These are phyloP conservation scores for Zosterops pallidus DNA, from an alignment of 2,113 vertebrate genomes.

Conservation along the genomic window DNA sequence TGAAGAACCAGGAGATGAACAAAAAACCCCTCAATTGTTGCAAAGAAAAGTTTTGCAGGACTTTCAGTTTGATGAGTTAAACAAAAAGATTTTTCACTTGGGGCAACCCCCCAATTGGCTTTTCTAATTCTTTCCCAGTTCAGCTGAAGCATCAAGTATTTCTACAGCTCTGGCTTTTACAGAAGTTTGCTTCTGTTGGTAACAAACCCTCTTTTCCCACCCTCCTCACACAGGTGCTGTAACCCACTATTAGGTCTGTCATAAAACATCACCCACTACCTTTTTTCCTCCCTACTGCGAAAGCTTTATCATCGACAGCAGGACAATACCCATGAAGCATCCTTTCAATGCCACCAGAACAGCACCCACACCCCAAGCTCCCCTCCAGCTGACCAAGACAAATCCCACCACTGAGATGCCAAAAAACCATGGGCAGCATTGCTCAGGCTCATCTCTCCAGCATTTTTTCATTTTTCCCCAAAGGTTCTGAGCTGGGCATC, in stretches of 20 bases:
- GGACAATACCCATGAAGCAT: neutral
- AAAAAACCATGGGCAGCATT: neutral
- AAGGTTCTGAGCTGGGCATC: neutral
- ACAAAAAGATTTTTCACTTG: neutral
- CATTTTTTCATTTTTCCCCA: neutral
- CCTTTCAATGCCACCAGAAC: neutral
- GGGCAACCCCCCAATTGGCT: neutral
- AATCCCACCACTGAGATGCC: neutral
- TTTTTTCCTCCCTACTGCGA: neutral
- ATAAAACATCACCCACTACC: neutral
- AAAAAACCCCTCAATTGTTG: neutral
- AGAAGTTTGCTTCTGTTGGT: neutral
- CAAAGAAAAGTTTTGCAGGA: neutral
- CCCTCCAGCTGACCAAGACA: neutral
- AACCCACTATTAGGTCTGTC: neutral
- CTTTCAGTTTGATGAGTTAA: neutral
- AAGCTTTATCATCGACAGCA: neutral
- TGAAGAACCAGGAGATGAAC: neutral
- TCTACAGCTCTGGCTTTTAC: neutral
- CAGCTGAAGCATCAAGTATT: neutral
- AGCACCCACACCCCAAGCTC: neutral
- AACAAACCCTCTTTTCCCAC: neutral
- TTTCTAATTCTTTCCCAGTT: neutral
- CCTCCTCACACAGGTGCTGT: neutral
- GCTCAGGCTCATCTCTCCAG: neutral